Evolutionary conservation across 1,140 invertebrate genomes (phyloP).

Genomic region (Cyclina sinensis): DNA sequence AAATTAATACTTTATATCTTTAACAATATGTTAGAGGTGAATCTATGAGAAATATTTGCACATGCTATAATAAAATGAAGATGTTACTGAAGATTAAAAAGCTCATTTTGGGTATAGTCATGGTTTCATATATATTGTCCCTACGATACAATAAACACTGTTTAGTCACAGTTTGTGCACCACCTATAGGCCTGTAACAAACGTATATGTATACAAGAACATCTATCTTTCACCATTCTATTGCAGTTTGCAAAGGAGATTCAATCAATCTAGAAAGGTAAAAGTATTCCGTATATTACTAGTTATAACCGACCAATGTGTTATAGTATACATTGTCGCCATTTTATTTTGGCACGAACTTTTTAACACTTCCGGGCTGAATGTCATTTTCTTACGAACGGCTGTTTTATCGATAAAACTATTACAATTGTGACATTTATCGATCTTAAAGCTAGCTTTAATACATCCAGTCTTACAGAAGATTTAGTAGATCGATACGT

Average conservation of each 20-base stretch:
- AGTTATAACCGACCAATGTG: background rate
- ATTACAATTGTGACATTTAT: constrained; percentile 24
- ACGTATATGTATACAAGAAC: background rate
- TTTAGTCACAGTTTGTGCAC: background rate
- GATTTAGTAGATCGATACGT: constrained; percentile 1
- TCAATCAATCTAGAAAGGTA: background rate
- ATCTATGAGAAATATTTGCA: background rate
- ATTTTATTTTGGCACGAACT: constrained; percentile 1
- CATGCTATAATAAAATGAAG: background rate
- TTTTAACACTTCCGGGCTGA: constrained; percentile 5
- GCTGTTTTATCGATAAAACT: constrained; percentile 24
- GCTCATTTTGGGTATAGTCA: background rate
- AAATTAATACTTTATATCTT: too few species aligned
- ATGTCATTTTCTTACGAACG: constrained; percentile 28
- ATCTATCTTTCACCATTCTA: background rate
- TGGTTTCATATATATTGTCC: background rate
- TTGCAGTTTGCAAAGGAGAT: background rate
- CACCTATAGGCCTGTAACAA: background rate
- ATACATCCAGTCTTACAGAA: constrained; percentile 28
- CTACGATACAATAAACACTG: background rate
- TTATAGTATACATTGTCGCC: background rate
- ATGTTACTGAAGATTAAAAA: background rate
- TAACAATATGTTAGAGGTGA: background rate
- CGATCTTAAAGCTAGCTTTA: constrained; percentile 15
- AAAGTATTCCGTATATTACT: background rate